Base-by-base conservation (phyloP, 2,797 vertebrate species). In the Malurus leucopterus region DNA sequence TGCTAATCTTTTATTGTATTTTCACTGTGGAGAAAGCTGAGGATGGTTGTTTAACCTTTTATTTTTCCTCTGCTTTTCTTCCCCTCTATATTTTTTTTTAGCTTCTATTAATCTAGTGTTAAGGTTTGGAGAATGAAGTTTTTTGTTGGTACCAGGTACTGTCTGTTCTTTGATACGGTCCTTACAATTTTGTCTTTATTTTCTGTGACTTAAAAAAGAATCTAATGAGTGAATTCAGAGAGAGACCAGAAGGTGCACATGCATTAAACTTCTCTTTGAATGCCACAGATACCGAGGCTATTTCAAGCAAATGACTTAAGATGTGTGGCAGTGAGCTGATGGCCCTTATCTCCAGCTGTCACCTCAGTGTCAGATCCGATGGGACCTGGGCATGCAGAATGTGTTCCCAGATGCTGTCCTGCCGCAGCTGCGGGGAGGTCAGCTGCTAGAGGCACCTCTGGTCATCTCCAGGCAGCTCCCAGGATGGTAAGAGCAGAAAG, bases 401-500 rank as follows among this genome's bases (percentile, higher is more conserved):
- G 0, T 27, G 46, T 87, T 44, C 89, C 69, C 72, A 64, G 91
- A 77, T 13, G 15, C 86, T 12, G 1, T 93, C 92, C 85, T 88
- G 88, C 76, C 4, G 12, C 63, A 43, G 62, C 91, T 92, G n/a
- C 3, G 6, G 43, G 10, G 71, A 93, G 78, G 83, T 90, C 84
- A 61, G 53, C 23, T 18, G n/a, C 58, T 87, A 59, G 88, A 83
- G 57, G 70, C 65, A 30, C 58, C 86, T 79, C 91, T 93, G 86
- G 92, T 95, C 78, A 74, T 97, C 98, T 92, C 91, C 79, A 71
- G 72, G 70, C 44, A 90, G 82, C 92, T 96, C 64, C 53, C 46
- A 75, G 64, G 24, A 75, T 75, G 70, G 63, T 70, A 70, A 53
- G 8, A 57, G 87, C 89, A 95, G 90, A 93, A 94, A 95, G 93